A percentile compares a stretch with the other conserved stretches of the same genome.
Conservation (phyloP, 2,888 invertebrate genomes). For the Phrixothrix hirtus region DNA sequence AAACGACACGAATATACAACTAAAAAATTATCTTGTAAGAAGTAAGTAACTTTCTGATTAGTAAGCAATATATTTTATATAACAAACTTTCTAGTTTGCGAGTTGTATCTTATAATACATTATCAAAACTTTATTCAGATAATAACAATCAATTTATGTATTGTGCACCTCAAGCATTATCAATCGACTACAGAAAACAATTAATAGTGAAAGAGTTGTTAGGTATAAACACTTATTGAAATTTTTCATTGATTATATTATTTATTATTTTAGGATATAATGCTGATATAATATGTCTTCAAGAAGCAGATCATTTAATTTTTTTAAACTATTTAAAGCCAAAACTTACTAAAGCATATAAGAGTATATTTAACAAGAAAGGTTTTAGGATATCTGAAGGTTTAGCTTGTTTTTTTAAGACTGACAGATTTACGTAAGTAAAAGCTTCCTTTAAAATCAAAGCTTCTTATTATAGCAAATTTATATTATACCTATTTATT, state of each 20-base stretch:
- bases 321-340: slow-evolving; percentile 70
- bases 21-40: slow-evolving; percentile 47
- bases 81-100: slow-evolving; percentile 62
- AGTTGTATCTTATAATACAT: slow-evolving; percentile 81
- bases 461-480: too few species aligned
- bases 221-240: slow-evolving; percentile 21
- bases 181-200: slow-evolving; percentile 82
- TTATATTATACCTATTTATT: background rate
- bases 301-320: slow-evolving; percentile 87
- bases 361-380: slow-evolving; percentile 71
- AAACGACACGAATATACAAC: slow-evolving; percentile 70
- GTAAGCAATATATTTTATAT: background rate
- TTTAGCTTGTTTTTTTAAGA: slow-evolving; percentile 75
- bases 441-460: too few species aligned
- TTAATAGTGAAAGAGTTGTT: slow-evolving; percentile 72
- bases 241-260: background rate
- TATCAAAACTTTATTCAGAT: slow-evolving; percentile 82
- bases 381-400: slow-evolving; percentile 79
- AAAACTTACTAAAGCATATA: slow-evolving; percentile 60
- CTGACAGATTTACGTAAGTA: slow-evolving; percentile 68
- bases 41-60: slow-evolving; percentile 52
- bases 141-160: slow-evolving; percentile 70
- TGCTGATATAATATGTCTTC: slow-evolving; percentile 86
- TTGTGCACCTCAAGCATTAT: slow-evolving; percentile 77
- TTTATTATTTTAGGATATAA: slow-evolving; percentile 76